These are phyloP conservation scores for Euproctis similis DNA, from an alignment of 2,888 invertebrate genomes.

Conservation along the genomic window DNA sequence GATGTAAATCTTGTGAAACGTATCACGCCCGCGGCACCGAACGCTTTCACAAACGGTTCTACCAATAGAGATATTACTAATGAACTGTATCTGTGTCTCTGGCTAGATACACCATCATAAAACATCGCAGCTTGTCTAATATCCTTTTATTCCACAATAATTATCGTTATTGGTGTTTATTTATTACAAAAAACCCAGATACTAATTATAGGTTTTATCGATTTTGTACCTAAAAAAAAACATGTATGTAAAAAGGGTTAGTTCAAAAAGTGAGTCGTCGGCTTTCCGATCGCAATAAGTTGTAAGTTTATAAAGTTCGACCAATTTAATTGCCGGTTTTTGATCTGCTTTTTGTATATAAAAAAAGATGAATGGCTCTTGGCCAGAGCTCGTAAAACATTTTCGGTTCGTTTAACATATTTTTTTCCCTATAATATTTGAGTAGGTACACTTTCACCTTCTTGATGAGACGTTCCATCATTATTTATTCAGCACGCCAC, in stretches of 20 bases:
- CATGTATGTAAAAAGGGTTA: conserved; percentile 73
- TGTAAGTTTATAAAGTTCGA: conserved; percentile 74
- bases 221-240: conserved; percentile 58
- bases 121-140: conserved; percentile 58
- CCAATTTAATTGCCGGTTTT: conserved; percentile 75
- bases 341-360: conserved; percentile 75
- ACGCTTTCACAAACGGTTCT: conserved; percentile 67
- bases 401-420: conserved; percentile 53
- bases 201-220: conserved; percentile 74
- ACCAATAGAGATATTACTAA: conserved; percentile 71
- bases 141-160: conserved; percentile 74
- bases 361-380: conserved; percentile 71
- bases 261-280: conserved; percentile 74
- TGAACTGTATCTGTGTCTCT: conserved; percentile 49
- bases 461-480: conserved; percentile 31
- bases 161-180: conserved; percentile 76
- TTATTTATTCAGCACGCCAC: conserved; percentile 55
- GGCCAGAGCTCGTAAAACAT: conserved; percentile 65
- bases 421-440: conserved; percentile 49
- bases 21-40: conserved; percentile 52
- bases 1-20: conserved; percentile 60
- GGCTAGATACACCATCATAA: conserved; percentile 61
- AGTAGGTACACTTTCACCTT: conserved; percentile 71
- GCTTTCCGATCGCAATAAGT: conserved; percentile 74
- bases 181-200: conserved; percentile 69